Evolutionary conservation across 1,140 invertebrate genomes (phyloP), one percentile per base, ranked within the genome.

Genomic region (Temnothorax nylanderi): DNA sequence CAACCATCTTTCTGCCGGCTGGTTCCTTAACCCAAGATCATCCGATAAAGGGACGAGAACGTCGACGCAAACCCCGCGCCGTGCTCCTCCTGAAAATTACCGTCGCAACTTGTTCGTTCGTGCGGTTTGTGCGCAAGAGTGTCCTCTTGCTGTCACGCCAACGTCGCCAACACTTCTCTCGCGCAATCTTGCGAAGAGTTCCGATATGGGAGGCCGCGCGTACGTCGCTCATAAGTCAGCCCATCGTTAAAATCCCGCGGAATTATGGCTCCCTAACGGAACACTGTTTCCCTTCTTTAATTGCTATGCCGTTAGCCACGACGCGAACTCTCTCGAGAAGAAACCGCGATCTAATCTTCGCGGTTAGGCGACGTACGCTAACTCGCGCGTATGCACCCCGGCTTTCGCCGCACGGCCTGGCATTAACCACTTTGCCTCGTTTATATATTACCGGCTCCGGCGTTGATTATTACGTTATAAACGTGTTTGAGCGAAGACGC

Each of bases 391-490:
- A 41, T 89, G 87, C 87, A 88, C 65, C 82, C 58, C 51, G 51
- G 67, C 47, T 74, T 87, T 81, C 82, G 80, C 87, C 85, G 84
- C 56, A 49, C n/a, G 64, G 69, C 62, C 87, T 91, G 44, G 80
- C 80, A 91, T 91, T 91, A 91, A 65, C 89, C 87, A 91, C 76
- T 90, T 90, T 91, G 87, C 78, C 54, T 87, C 85, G 89, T 85
- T 91, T 89, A 91, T 89, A 71, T 80, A 80, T 80, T 89, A 85
- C 64, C 69, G 37, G 62, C 56, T 72, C 44, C 75, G 21, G n/a
- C 76, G 75, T 90, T 87, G 89, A 85, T 91, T 85, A 89, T 90
- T 90, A 90, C 82, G 51, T 64, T 80, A 86, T 47, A 77, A 90
- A 90, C 86, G 64, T 64, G 76, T 77, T 81, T 71, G 47, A 54